Evolutionary conservation across 2,797 vertebrate genomes (phyloP).

Genomic region (Calcarius lapponicus): DNA sequence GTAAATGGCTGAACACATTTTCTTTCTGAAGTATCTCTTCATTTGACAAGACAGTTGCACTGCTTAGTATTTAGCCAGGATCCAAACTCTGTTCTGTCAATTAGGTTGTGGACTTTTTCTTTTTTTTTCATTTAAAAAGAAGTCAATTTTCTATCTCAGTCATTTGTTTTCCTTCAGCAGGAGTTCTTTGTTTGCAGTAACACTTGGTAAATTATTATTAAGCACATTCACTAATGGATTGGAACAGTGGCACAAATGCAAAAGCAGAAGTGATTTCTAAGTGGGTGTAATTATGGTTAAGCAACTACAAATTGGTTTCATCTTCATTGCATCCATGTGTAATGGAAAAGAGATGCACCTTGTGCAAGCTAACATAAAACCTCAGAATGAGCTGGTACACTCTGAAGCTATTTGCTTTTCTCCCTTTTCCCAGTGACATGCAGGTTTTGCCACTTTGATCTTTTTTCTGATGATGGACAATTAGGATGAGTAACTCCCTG

Average conservation of each 20-base stretch:
- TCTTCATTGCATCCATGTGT: background rate
- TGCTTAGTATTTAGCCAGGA: background rate
- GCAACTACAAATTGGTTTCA: background rate
- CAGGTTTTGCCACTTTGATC: background rate
- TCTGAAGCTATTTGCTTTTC: background rate
- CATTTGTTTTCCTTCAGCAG: background rate
- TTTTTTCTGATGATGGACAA: background rate
- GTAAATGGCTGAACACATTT: background rate
- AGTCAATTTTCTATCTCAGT: background rate
- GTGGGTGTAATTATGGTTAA: background rate
- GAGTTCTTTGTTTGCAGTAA: background rate
- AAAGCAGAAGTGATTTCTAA: slow-evolving; percentile 16
- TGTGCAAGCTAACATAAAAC: background rate
- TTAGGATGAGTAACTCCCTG: background rate
- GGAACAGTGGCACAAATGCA: background rate
- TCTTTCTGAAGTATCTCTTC: background rate
- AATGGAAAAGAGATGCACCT: background rate
- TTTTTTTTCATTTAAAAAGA: background rate
- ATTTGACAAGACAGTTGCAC: background rate
- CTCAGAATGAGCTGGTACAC: background rate
- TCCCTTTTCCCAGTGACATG: background rate
- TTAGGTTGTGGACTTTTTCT: background rate
- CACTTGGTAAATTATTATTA: background rate
- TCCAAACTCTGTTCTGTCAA: background rate
- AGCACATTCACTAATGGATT: background rate